A percentile compares a stretch with the other conserved stretches of the same genome.
Conservation (phyloP, 1,140 invertebrate genomes). For the Heliconius melpomene region DNA sequence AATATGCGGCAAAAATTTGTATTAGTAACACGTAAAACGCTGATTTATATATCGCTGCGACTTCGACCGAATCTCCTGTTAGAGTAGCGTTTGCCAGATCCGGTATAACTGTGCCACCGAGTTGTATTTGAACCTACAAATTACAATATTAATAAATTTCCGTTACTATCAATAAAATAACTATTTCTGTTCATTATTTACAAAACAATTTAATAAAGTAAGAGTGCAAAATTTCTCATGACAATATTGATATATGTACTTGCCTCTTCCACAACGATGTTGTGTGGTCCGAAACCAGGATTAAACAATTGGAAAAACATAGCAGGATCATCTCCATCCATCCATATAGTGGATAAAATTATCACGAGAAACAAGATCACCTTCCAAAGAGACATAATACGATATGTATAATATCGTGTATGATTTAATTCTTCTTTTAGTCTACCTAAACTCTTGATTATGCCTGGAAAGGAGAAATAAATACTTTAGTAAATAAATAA, state of each 20-base stretch:
- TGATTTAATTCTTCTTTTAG: slow-evolving; percentile 90
- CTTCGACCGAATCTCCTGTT: slow-evolving; percentile 86
- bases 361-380: slow-evolving; percentile 89
- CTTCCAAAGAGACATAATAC: slow-evolving; percentile 95
- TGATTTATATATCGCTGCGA: slow-evolving; percentile 86
- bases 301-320: slow-evolving; percentile 90
- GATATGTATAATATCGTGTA: slow-evolving; percentile 93
- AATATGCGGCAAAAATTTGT: slow-evolving; percentile 91
- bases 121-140: slow-evolving; percentile 82
- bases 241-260: slow-evolving; percentile 27
- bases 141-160: neutral
- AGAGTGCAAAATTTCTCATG: neutral
- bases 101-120: slow-evolving; percentile 83
- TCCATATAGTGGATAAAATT: slow-evolving; percentile 86
- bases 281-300: slow-evolving; percentile 88
- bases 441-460: slow-evolving; percentile 89
- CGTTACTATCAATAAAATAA: neutral
- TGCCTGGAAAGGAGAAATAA: slow-evolving; percentile 78
- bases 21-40: slow-evolving; percentile 90
- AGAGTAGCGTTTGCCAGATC: slow-evolving; percentile 88
- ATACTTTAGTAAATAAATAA: neutral
- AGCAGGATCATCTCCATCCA: slow-evolving; percentile 88
- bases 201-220: neutral
- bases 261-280: slow-evolving; percentile 90
- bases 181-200: neutral